Evolutionary conservation across 2,888 invertebrate genomes (phyloP), one percentile per base, ranked within the genome.

Genomic region (Oxyscelio sp.): DNA sequence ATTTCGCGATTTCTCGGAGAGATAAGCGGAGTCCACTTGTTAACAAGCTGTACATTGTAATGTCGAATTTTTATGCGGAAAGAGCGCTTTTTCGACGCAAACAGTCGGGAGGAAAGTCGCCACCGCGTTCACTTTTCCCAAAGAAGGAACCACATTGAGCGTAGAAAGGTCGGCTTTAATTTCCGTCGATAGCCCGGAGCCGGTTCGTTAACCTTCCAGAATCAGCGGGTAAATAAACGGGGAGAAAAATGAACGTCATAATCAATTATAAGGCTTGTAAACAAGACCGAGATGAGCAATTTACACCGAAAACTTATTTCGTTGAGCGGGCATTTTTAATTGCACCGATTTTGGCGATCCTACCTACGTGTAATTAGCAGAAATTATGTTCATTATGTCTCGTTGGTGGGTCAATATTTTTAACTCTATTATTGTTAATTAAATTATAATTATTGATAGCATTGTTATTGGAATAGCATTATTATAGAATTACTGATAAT

Each of bases 221-320:
- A 83, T 83, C 82, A 13, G 43, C 15, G 11, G 34, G 77, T 34
- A 77, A 83, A 83, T 65, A 71, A 58, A 73, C 63, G 48, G 27
- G 34, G 59, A 77, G 65, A 45, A 66, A 66, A 77, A 83, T 83
- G 63, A 75, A 71, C 71, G 65, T 71, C 71, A 56, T 45, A 71
- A 83, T 83, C 65, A 83, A 83, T 83, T 83, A 83, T 59, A 27
- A 24, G 59, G 6, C 71, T 83, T 77, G 83, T 77, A 77, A 83
- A 77, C 83, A 77, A 65, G 71, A 45, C 31, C 27, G 31, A 21
- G 61, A 70, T 40, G 63, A 56, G 75, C 83, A 71, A 77, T 50
- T 83, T 83, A 83, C 71, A 66, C 56, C 50, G 52, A 43, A 59
- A 77, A 77, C 63, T 81, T 81, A 81, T 75, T 81, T 56, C 70